Evolutionary conservation across 2,888 invertebrate genomes (phyloP).

Genomic region (Stenotaenia linearis): DNA sequence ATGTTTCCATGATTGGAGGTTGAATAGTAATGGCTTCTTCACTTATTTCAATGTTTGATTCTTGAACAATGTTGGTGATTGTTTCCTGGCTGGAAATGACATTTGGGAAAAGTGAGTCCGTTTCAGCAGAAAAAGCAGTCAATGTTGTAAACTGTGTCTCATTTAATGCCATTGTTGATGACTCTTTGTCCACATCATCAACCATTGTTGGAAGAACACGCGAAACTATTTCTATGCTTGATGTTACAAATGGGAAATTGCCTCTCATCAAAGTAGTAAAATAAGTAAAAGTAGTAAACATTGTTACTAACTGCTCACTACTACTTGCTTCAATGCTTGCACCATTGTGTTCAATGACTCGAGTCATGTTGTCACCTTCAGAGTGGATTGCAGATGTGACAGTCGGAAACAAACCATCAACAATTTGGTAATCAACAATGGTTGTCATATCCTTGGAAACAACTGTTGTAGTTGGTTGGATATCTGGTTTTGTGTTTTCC

Average conservation of each 20-base stretch:
- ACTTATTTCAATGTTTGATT: background rate
- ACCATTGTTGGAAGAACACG: constrained; percentile 66
- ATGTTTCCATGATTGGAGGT: background rate
- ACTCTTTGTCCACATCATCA: background rate
- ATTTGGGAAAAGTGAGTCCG: background rate
- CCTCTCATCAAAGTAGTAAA: constrained; percentile 76
- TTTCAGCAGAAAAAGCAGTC: background rate
- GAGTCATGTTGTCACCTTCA: background rate
- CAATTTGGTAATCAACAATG: background rate
- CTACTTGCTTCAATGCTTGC: background rate
- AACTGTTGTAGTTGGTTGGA: background rate
- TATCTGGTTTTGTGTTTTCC: constrained; percentile 27
- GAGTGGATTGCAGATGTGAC: background rate
- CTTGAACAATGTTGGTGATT: background rate
- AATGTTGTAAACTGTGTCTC: background rate
- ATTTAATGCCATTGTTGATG: background rate
- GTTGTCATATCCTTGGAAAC: background rate
- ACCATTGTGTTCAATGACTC: background rate
- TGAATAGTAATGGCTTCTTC: background rate
- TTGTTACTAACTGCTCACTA: constrained; percentile 52
- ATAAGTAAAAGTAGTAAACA: constrained; percentile 72
- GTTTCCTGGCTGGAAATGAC: background rate
- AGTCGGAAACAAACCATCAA: background rate
- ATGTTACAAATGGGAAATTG: constrained; percentile 73
- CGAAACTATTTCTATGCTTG: constrained; percentile 78